These are phyloP conservation scores for Zaprionus camerounensis DNA, from an alignment of 1,140 invertebrate species.

Conservation along the genomic window DNA sequence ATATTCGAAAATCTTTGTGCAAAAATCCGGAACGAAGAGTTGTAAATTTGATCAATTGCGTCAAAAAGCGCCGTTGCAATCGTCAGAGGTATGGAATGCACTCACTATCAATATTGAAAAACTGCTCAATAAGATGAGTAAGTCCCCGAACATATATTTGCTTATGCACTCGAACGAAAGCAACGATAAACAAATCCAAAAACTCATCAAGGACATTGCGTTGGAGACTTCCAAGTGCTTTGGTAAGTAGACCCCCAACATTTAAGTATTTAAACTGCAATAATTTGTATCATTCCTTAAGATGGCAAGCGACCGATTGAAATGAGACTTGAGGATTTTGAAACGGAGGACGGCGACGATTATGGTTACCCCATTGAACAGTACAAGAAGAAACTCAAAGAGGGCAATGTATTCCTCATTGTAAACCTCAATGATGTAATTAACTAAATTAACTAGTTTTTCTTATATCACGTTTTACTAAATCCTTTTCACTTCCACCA, in stretches of 20 bases:
- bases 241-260: conserved; percentile 38
- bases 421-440: conserved; percentile 71
- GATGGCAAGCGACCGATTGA: conserved; percentile 46
- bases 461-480: neutral
- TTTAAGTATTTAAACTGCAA: neutral
- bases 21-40: conserved; percentile 8
- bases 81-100: conserved; percentile 50
- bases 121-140: conserved; percentile 55
- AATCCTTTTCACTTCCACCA: conserved; percentile 12
- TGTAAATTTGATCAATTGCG: conserved; percentile 46
- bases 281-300: neutral
- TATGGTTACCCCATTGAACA: conserved; percentile 65
- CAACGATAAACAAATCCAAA: conserved; percentile 9
- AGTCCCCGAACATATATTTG: conserved; percentile 60
- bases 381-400: conserved; percentile 63
- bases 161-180: conserved; percentile 54
- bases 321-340: conserved; percentile 68
- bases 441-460: neutral
- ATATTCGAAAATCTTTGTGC: neutral
- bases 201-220: conserved; percentile 59
- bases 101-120: conserved; percentile 59
- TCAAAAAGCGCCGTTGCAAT: conserved; percentile 31
- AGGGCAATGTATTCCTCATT: conserved; percentile 75
- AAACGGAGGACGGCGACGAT: conserved; percentile 45
- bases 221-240: conserved; percentile 62